Percentiles rank a stretch among this genome's conserved stretches.
phyloP scores from a whole-genome alignment of 2,888 invertebrate species.

The Nomada ferruginata region DNA sequence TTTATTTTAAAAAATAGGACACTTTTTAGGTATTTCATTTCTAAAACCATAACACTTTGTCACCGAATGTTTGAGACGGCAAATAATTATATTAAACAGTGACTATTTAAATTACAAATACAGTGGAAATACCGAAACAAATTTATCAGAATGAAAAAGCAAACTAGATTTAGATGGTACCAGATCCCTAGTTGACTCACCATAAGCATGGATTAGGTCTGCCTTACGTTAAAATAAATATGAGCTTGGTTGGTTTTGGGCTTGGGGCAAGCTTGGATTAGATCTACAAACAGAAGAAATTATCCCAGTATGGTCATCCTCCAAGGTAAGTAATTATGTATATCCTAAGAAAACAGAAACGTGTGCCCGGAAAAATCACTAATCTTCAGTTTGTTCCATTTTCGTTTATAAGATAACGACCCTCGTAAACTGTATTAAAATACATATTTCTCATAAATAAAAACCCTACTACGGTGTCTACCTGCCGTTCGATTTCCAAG shows the following conservation, averaged over 20 bases:
- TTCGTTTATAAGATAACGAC: no score
- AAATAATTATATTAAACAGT: no score
- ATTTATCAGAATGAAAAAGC: not conserved
- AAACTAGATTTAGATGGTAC: not conserved
- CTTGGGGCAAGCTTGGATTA: constrained; percentile 16
- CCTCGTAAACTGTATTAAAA: no score
- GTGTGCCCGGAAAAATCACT: not conserved
- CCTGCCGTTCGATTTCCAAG: not conserved
- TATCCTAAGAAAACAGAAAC: not conserved
- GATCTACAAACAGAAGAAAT: constrained; percentile 17
- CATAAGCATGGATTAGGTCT: constrained; percentile 16
- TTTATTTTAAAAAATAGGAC: no score
- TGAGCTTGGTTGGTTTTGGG: not conserved
- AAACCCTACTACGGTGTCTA: not conserved
- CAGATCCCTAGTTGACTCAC: not conserved
- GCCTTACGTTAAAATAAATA: constrained; percentile 21
- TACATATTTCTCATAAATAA: not conserved
- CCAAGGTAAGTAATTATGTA: constrained; percentile 11
- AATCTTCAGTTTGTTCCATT: no score
- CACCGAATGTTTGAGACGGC: no score
- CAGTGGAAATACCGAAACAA: not conserved
- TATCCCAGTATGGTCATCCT: not conserved
- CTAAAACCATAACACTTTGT: no score
- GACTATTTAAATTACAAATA: not conserved
- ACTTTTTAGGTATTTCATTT: no score